Percentiles rank a stretch among this genome's conserved stretches.
Evolutionary conservation across 2,113 vertebrate species (phyloP).

Genomic region (Cyanoramphus novaezelandiae): DNA sequence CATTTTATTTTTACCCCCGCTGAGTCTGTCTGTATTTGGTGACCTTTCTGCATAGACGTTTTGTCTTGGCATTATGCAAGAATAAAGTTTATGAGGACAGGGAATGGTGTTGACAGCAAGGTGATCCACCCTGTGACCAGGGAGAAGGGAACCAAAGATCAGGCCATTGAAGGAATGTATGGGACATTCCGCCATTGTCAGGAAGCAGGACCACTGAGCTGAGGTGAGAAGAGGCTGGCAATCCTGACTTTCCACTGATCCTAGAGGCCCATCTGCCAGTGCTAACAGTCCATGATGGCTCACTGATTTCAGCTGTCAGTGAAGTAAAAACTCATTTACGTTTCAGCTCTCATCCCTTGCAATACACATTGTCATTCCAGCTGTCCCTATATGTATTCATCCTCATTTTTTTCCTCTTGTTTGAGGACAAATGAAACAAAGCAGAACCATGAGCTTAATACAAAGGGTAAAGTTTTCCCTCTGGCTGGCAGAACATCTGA

Average conservation of each 20-base stretch:
- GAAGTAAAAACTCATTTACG: not conserved
- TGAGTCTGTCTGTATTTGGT: not conserved
- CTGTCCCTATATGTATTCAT: not conserved
- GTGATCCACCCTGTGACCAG: fast-evolving
- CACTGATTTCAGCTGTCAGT: not conserved
- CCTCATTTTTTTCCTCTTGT: not conserved
- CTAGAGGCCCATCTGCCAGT: not conserved
- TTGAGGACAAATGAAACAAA: not conserved
- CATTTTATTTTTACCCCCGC: not conserved
- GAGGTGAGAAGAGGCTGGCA: not conserved
- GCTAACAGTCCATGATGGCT: not conserved
- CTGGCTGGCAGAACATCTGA: not conserved
- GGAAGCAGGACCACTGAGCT: not conserved
- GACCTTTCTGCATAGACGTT: not conserved
- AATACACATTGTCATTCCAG: not conserved
- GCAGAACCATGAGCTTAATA: not conserved
- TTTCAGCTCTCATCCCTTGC: not conserved
- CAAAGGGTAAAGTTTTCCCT: not conserved
- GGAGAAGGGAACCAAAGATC: not conserved
- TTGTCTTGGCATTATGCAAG: not conserved
- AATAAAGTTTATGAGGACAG: not conserved
- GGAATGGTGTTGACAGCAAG: not conserved
- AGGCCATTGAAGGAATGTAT: not conserved
- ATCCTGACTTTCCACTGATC: not conserved
- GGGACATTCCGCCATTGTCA: not conserved